Base-by-base conservation (phyloP, 2,113 vertebrate species). In the Microcebus lehilahytsara region DNA sequence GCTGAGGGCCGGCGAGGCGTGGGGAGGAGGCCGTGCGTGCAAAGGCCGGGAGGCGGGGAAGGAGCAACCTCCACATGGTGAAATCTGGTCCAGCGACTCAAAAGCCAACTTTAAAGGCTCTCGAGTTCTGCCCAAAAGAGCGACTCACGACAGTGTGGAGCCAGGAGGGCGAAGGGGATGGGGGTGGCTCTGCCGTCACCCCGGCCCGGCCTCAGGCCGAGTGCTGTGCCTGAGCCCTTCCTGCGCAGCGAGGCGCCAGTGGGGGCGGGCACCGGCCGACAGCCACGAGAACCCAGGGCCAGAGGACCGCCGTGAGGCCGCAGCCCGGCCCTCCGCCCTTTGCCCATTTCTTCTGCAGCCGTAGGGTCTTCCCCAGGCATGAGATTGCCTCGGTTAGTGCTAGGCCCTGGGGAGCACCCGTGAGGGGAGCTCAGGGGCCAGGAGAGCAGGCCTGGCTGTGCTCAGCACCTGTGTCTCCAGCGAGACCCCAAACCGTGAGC, bases 241-340 rank as follows among this genome's bases (percentile, higher is more conserved):
- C 69, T 13, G 12, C 13, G 6, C 37, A 13, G 11, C 66, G 77
- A 93, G 51, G 2, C 6, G 4, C 74, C 4, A 9, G 71, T 2
- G 30, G 6, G 34, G 51, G 32, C 11, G 4, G 14, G 5, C 13
- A 2, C 6, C 17, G 37, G 13, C 19, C 0, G 53, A 67, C 22
- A 53, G 34, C 23, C 2, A 1, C 20, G 6, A 14, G 22, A 46
- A 32, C 9, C 34, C 5, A 1, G 19, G 67, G 69, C 23, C 53
- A 3, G 14, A 53, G 4, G 1, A 14, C 9, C 3, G 40, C 53
- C 49, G 8, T 7, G 17, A 17, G 67, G 6, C 37, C 0, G 0
- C 1, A 19, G 53, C 17, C 66, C 37, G 2, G 20, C 6, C 58
- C 30, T 67, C 60, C 62, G 71, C 25, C 5, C 34, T 85, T 30